Evolutionary conservation across 2,888 invertebrate genomes (phyloP).

Genomic region (Drosophila mimica): DNA sequence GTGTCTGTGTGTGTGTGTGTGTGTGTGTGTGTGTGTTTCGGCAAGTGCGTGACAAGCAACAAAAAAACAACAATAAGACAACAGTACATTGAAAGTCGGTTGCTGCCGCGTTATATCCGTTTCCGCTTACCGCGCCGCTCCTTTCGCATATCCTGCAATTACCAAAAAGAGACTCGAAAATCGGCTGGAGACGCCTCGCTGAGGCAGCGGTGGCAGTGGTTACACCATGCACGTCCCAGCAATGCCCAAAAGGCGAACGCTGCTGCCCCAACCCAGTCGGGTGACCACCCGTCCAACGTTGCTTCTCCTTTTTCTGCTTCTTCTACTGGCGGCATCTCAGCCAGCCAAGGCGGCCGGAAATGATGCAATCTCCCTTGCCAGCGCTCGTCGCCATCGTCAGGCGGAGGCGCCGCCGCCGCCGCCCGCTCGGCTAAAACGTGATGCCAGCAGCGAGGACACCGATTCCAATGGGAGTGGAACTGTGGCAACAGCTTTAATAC

Average conservation of each 20-base stretch:
- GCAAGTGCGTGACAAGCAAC: constrained; percentile 16
- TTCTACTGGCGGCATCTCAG: constrained; percentile 14
- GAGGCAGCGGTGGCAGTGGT: constrained; percentile 25
- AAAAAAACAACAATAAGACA: constrained; percentile 6
- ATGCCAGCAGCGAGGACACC: constrained; percentile 26
- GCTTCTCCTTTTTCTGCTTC: constrained; percentile 14
- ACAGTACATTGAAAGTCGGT: constrained; percentile 8
- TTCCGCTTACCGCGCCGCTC: constrained; percentile 39
- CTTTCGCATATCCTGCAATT: constrained; percentile 46
- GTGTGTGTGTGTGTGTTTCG: not conserved
- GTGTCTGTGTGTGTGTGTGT: constrained; percentile 2
- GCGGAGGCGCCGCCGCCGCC: constrained; percentile 21
- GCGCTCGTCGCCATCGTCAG: constrained; percentile 23
- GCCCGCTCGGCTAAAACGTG: constrained; percentile 31
- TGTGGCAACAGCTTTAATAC: not conserved
- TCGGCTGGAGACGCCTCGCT: constrained; percentile 13
- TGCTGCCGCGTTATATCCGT: constrained; percentile 57
- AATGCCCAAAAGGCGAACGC: constrained; percentile 22
- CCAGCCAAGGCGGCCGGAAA: constrained; percentile 54
- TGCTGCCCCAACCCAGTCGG: constrained; percentile 14
- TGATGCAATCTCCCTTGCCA: constrained; percentile 63
- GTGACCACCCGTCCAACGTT: constrained; percentile 11
- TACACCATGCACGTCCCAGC: constrained; percentile 31
- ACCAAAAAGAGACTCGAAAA: constrained; percentile 26
- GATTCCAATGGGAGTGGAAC: not conserved